Evolutionary conservation across 2,888 invertebrate genomes (phyloP).

Genomic region (Aleiodes testaceus): DNA sequence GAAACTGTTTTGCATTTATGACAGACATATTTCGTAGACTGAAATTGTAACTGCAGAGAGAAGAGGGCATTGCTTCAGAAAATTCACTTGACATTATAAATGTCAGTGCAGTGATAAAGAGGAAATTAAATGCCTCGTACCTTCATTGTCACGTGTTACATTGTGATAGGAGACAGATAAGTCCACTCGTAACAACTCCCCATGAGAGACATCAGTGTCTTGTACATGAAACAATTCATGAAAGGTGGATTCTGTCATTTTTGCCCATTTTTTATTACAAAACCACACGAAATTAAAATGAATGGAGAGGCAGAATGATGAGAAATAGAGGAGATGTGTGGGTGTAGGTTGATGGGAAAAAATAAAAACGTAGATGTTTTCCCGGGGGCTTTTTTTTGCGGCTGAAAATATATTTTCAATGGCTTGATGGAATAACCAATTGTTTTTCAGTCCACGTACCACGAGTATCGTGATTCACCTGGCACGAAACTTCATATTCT

Average conservation of each 20-base stretch:
- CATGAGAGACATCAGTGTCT: background rate
- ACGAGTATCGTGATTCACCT: constrained; percentile 51
- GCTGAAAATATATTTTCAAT: background rate
- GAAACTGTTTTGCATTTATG: background rate
- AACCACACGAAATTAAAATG: too few relatives aligned
- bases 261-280: too few relatives aligned
- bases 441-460: constrained; percentile 53
- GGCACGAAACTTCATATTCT: constrained; percentile 53
- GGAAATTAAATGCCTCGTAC: constrained; percentile 41
- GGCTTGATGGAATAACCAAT: constrained; percentile 40
- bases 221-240: constrained; percentile 16
- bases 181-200: constrained; percentile 9
- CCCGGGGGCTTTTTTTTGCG: constrained; percentile 4
- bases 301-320: too few relatives aligned
- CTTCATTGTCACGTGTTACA: constrained; percentile 25
- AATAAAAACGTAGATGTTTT: background rate
- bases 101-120: constrained; percentile 21
- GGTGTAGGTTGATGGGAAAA: constrained; percentile 20
- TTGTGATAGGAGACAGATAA: constrained; percentile 25
- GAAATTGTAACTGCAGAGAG: constrained; percentile 11
- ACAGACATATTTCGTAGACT: constrained; percentile 1
- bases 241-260: background rate
- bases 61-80: constrained; percentile 27
- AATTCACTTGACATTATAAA: constrained; percentile 29
- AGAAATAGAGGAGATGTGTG: background rate